Conservation (phyloP, 2,888 invertebrate genomes). For the Eubasilissa splendida region DNA sequence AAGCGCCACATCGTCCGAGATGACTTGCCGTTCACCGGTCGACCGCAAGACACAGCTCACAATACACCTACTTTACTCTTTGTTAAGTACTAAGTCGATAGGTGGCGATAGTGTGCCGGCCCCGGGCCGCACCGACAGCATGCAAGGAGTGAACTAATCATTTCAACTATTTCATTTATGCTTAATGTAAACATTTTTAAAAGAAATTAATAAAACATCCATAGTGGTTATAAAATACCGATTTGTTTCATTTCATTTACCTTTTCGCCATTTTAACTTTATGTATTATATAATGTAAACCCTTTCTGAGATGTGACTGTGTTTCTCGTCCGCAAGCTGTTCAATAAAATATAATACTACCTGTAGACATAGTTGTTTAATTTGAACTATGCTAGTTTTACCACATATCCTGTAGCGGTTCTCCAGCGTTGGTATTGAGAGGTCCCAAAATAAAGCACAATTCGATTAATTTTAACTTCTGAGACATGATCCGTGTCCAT, state of each 20-base stretch:
- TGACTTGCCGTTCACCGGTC: conserved; percentile 53
- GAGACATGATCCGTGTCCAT: no score
- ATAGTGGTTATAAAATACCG: conserved; percentile 71
- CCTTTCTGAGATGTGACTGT: no score
- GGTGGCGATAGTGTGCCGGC: conserved; percentile 41
- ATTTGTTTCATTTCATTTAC: conserved; percentile 60
- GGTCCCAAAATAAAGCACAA: no score
- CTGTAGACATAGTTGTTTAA: no score
- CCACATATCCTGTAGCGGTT: no score
- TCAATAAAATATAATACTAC: no score
- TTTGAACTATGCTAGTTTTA: no score
- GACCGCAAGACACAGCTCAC: conserved; percentile 56
- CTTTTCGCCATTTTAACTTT: not conserved
- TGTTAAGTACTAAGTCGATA: conserved; percentile 52
- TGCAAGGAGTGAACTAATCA: conserved; percentile 56
- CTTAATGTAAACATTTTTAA: conserved; percentile 69
- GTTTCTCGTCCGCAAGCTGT: no score
- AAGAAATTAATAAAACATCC: conserved; percentile 74
- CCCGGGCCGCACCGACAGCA: conserved; percentile 62
- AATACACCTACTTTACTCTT: conserved; percentile 53
- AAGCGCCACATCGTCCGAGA: conserved; percentile 42
- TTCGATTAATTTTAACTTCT: no score
- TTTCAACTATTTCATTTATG: conserved; percentile 65
- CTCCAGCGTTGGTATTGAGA: no score
- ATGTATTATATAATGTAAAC: no score